Conservation (phyloP, 2,888 invertebrate species). For the Nomada ruficornis region DNA sequence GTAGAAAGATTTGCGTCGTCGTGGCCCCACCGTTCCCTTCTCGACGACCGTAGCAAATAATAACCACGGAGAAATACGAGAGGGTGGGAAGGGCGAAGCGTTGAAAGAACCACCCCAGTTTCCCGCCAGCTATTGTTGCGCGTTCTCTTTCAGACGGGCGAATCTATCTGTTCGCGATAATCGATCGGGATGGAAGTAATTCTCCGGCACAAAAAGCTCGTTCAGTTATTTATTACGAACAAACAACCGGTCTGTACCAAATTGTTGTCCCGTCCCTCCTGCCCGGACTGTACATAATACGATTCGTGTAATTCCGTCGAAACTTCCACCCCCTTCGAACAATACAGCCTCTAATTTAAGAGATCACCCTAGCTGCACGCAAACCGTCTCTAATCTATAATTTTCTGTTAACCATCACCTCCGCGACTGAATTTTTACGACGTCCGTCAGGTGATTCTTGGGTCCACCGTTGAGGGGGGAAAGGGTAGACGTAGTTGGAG, state of each 20-base stretch:
- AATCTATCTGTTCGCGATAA: slow-evolving; percentile 63
- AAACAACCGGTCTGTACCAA: slow-evolving; percentile 27
- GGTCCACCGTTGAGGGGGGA: slow-evolving; percentile 28
- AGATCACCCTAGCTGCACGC: slow-evolving; percentile 2
- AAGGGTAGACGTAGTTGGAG: slow-evolving; percentile 12
- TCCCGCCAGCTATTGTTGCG: slow-evolving; percentile 53
- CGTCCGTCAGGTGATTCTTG: no score
- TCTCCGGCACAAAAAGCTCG: slow-evolving; percentile 23
- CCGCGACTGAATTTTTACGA: slow-evolving; percentile 21
- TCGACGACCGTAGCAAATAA: slow-evolving; percentile 37
- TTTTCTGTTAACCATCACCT: slow-evolving; percentile 21
- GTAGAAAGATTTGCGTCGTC: slow-evolving; percentile 24
- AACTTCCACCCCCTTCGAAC: slow-evolving; percentile 18
- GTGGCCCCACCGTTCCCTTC: neutral
- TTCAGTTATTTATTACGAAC: slow-evolving; percentile 57
- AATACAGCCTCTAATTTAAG: slow-evolving; percentile 37
- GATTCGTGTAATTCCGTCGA: slow-evolving; percentile 35
- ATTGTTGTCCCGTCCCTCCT: slow-evolving; percentile 18
- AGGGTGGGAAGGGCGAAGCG: slow-evolving; percentile 22
- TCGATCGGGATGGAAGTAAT: slow-evolving; percentile 64
- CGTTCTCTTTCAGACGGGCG: slow-evolving; percentile 51
- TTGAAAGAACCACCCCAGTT: slow-evolving; percentile 55
- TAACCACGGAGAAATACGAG: slow-evolving; percentile 51
- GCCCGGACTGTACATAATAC: neutral
- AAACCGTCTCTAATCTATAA: slow-evolving; percentile 41